Base-by-base conservation (phyloP, 2,113 vertebrate species). In the Caretta caretta region DNA sequence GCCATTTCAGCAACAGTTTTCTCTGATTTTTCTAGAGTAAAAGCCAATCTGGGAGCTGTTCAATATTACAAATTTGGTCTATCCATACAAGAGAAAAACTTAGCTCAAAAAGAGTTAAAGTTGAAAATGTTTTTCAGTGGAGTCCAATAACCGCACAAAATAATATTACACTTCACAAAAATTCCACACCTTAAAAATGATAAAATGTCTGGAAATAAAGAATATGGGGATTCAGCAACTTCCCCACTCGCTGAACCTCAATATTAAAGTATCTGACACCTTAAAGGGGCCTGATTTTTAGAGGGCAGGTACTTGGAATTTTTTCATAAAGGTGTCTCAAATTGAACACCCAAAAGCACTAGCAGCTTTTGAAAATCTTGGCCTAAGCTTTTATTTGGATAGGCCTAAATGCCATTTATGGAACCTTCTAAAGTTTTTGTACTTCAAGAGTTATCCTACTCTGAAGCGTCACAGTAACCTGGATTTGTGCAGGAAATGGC, bases 241-340 rank as follows among this genome's bases (percentile, higher is more conserved):
- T 5, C 27, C 1, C 0, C 38, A 65, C 2, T 17, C 38, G 13
- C 8, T 80, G 38, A 76, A 9, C 25, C 53, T 76, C 38, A 48
- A 27, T 51, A 42, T 0, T 0, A 76, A 29, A 35, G 49, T 22
- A n/a, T 35, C 3, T 87, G 53, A 38, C 19, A 69, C 11, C 38
- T 35, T 65, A 65, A 65, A 31, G 14, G 14, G 62, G 0, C 0
- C 35, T 53, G 46, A 42, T 48, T 80, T 89, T 54, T 50, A 27
- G 57, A 35, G 62, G 31, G 14, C 31, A 35, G 14, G 29, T 65
- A 65, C 31, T 12, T 65, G 62, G 31, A 31, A 65, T 35, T 35
- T 65, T 57, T 57, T 57, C 10, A 27, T 57, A 27, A 31, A 82
- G 31, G 3, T 13, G 57, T 54, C 62, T 85, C n/a, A 82, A 59